phyloP scores from a whole-genome alignment of 1,140 invertebrate genomes.

The Drosophila elegans region DNA sequence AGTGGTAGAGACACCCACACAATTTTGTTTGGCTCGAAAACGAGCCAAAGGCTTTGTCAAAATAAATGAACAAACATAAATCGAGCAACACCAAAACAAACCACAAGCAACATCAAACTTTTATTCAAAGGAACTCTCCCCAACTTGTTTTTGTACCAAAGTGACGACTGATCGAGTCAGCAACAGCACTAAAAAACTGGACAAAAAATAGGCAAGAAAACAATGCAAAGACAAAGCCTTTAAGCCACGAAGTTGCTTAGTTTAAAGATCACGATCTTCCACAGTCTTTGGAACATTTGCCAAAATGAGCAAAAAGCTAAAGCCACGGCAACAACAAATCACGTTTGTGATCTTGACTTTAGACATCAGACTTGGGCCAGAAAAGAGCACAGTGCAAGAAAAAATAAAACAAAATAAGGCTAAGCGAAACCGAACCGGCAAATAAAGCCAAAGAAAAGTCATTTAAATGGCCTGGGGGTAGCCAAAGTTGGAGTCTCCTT shows the following conservation, averaged over 20 bases:
- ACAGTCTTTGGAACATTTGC: constrained; percentile 62
- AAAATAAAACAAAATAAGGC: constrained; percentile 34
- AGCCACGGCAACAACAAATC: constrained; percentile 66
- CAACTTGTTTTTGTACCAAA: constrained; percentile 15
- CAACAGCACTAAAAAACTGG: constrained; percentile 40
- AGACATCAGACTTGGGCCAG: constrained; percentile 47
- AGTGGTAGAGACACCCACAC: constrained; percentile 44
- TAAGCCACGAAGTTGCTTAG: constrained; percentile 57
- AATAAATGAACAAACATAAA: constrained; percentile 76
- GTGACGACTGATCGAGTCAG: constrained; percentile 80
- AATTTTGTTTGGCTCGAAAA: constrained; percentile 14
- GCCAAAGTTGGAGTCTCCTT: constrained; percentile 44
- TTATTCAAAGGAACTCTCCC: constrained; percentile 33
- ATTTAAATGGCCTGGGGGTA: constrained; percentile 67
- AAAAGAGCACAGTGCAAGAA: constrained; percentile 43
- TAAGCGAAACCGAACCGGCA: constrained; percentile 48
- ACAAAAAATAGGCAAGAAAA: constrained; percentile 37
- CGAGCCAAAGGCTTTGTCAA: constrained; percentile 57
- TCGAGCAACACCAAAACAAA: constrained; percentile 54
- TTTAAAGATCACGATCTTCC: constrained; percentile 80
- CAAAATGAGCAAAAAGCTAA: constrained; percentile 66
- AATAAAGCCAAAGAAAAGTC: constrained; percentile 63
- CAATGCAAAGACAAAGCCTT: constrained; percentile 40
- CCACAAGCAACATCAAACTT: constrained; percentile 18
- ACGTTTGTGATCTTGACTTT: constrained; percentile 82